Evolutionary conservation across 2,797 vertebrate genomes (phyloP), one percentile per base, ranked within the genome.

Genomic region (Cichlasoma orientale): DNA sequence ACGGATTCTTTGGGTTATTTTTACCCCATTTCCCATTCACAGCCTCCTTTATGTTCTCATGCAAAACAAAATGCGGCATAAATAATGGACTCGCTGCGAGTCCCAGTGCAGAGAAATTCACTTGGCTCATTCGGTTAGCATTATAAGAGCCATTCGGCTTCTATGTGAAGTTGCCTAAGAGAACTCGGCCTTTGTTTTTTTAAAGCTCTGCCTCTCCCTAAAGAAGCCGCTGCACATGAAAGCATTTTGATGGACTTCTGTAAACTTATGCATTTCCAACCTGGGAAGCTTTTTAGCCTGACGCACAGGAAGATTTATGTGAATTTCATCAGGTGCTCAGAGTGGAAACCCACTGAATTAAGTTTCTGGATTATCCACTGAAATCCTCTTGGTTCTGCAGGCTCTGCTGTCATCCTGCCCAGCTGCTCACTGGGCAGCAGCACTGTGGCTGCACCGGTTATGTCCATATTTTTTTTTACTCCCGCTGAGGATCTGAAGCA

Each of bases 341-440:
- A 50, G 75, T 36, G 27, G 41, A 57, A 50, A 53, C 54, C 57
- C 13, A 25, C 1, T 31, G 41, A 52, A 52, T 36, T 52, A 52
- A 74, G 27, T 52, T 47, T 59, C 9, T n/a, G 44, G 56, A 52
- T 59, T 25, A 52, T 59, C 56, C n/a, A 56, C 69, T 56, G 50
- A 71, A 71, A 71, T 71, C 69, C 69, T 71, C 69, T 71, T 55
- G n/a, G 31, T 71, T 36, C 31, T 18, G 31, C 69, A 55, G 52
- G 38, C 33, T 23, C 52, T 12, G 31, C 33, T 54, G 52, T 47
- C 56, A 33, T 52, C 19, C 31, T 74, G 41, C 68, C 21, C 63
- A n/a, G 41, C 54, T 19, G 19, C 53, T 50, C 63, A 68, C 63
- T 68, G 63, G 63, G 63, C 63, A 68, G 63, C 41, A 29, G 63